Percentiles rank a stretch among this genome's conserved stretches.
phyloP scores from a whole-genome alignment of 2,888 invertebrate genomes.

The Zelleria hepariella region DNA sequence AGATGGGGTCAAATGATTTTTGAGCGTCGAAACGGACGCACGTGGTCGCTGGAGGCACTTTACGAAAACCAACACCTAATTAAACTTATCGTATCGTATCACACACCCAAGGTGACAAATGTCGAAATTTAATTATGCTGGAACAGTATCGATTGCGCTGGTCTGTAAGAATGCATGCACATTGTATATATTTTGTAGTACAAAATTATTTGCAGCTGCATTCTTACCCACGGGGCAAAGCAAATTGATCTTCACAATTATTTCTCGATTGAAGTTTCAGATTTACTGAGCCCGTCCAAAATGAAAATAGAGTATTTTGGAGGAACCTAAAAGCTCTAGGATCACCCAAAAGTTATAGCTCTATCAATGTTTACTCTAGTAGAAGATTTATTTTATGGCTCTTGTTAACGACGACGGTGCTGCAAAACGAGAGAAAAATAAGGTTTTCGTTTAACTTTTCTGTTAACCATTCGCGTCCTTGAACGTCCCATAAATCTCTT shows the following conservation, averaged over 20 bases:
- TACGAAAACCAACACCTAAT: constrained; percentile 1
- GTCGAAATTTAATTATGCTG: constrained; percentile 7
- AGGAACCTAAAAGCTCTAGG: no score
- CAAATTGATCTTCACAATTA: background rate
- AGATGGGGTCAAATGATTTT: constrained; percentile 59
- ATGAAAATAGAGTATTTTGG: no score
- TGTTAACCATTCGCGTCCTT: background rate
- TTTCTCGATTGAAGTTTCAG: no score
- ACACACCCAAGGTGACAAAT: background rate
- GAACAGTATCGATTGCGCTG: background rate
- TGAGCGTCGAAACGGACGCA: constrained; percentile 25
- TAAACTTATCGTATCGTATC: constrained; percentile 4
- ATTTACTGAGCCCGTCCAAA: no score
- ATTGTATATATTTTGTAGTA: background rate
- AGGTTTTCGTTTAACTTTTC: background rate
- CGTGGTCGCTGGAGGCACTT: constrained; percentile 1
- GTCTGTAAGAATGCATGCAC: background rate
- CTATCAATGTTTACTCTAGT: no score
- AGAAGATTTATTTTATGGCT: no score
- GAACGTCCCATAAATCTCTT: background rate
- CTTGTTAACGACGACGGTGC: no score
- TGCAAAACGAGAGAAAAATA: no score
- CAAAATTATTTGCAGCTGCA: background rate
- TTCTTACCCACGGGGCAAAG: background rate
- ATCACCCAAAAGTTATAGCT: no score